Evolutionary conservation across 2,113 vertebrate species (phyloP).

Genomic region (Leucoraja erinaceus): DNA sequence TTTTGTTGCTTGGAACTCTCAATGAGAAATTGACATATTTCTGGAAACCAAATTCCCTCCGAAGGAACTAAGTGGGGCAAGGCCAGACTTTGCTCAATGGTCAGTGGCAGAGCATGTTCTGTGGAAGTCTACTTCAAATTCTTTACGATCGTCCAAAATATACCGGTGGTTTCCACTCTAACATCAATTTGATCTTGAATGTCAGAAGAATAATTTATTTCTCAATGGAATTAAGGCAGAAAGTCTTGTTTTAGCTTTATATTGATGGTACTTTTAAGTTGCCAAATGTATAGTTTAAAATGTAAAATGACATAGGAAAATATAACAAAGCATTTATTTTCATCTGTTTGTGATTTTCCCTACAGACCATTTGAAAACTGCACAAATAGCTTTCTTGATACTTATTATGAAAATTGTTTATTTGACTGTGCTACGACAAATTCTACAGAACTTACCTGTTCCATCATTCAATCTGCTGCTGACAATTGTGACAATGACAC

Average conservation of each 20-base stretch:
- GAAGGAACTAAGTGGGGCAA: too few species aligned
- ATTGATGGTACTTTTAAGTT: not conserved
- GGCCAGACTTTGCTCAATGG: too few species aligned
- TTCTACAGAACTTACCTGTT: not conserved
- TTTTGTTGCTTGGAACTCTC: too few species aligned
- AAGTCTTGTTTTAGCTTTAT: not conserved
- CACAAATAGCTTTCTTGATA: rapidly evolving
- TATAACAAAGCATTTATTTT: not conserved
- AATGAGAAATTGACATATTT: too few species aligned
- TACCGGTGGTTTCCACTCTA: not conserved
- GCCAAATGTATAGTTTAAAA: not conserved
- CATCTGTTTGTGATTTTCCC: not conserved
- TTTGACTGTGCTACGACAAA: not conserved
- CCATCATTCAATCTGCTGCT: not conserved
- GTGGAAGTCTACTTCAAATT: too few species aligned
- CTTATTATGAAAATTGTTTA: not conserved
- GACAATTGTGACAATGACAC: not conserved
- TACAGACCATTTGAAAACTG: not conserved
- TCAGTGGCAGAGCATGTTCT: too few species aligned
- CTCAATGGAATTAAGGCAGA: not conserved
- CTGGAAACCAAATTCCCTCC: too few species aligned
- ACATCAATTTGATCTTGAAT: not conserved
- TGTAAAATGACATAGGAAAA: not conserved
- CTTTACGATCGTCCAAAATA: not conserved
- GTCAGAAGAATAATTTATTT: not conserved